Base-by-base conservation (phyloP, 2,113 vertebrate species). In the Coracopsis vasa region DNA sequence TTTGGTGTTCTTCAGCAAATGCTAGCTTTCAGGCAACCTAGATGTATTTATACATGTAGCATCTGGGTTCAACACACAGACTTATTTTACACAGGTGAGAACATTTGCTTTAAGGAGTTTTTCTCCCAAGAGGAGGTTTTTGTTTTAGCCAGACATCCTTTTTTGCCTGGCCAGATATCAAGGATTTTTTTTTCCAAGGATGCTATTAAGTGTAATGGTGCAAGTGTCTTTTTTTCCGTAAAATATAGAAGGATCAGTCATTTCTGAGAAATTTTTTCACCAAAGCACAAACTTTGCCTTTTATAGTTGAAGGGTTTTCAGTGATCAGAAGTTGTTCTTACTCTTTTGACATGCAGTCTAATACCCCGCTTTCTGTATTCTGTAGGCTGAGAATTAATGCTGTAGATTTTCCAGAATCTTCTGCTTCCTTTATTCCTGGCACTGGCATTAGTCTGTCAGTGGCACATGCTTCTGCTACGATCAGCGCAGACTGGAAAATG, bases 351-450 rank as follows among this genome's bases (percentile, higher is more conserved):
- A 44, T 23, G 13, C 31, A 19, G 24, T 42, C 56, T 95, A 67
- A 97, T 51, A 75, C 56, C 14, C 31, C 27, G 16, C 7, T 72
- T 82, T 95, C 77, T 95, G 84, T 78, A 80, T 96, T 96, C 39
- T 90, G 51, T 84, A 98, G 97, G 88, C 95, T 97, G 75, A 97
- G 95, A 97, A 93, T 98, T 94, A 94, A 71, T 5, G 70, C 86
- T 86, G 62, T 97, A 79, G 94, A 96, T 75, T 95, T 98, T 41
- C 95, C 97, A 79, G 97, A 98, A 81, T 94, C 92, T 13, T 97
- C 97, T 64, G 47, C 98, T 67, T 70, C 96, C 41, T 97, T 98
- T 58, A 64, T 97, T 94, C 94, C 97, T 24, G 96, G 88, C 6
- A 93, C 92, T 45, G 97, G 97, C 23, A 60, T 98, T 94, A 88